Evolutionary conservation across 2,113 vertebrate species (phyloP).

Genomic region (Phycodurus eques): DNA sequence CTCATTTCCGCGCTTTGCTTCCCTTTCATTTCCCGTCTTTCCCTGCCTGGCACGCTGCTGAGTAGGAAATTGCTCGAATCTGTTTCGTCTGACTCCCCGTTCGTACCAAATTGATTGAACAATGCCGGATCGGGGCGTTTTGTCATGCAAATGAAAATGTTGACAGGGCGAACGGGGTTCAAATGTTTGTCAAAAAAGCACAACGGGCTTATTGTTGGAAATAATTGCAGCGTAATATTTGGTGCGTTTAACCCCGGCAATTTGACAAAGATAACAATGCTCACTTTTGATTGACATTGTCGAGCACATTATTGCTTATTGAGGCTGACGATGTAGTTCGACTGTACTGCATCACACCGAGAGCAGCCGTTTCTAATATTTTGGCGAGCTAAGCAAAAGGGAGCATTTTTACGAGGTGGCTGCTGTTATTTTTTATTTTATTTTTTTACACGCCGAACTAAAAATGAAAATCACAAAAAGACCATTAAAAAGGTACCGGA

Average conservation of each 20-base stretch:
- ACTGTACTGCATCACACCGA: background rate
- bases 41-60: background rate
- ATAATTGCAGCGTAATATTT: background rate
- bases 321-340: background rate
- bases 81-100: background rate
- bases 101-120: background rate
- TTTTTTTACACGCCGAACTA: background rate
- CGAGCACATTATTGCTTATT: background rate
- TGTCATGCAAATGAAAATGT: slow-evolving; percentile 2
- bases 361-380: background rate
- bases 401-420: background rate
- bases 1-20: background rate
- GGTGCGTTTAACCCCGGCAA: background rate
- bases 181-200: background rate
- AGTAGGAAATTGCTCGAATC: background rate
- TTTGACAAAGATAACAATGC: background rate
- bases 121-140: background rate
- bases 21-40: slow-evolving; percentile 5
- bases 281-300: background rate
- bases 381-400: background rate
- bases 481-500: background rate
- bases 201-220: background rate
- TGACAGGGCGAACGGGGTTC: background rate
- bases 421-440: background rate
- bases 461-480: background rate